Evolutionary conservation across 2,888 invertebrate species (phyloP).

Genomic region (Standfussiana lucernea): DNA sequence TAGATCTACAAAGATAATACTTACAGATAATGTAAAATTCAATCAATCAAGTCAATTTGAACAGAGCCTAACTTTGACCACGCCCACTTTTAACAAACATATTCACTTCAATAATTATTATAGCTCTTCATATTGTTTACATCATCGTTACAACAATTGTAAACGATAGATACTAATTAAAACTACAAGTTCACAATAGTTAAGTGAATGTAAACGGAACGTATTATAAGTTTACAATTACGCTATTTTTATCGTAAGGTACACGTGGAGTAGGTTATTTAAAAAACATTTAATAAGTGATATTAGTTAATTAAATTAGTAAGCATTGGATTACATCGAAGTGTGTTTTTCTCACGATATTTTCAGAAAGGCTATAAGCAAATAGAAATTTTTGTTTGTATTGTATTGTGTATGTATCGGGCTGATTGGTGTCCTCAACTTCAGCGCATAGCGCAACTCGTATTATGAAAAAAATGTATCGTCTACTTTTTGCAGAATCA

Average conservation of each 20-base stretch:
- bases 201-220: background rate
- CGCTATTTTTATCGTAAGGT: background rate
- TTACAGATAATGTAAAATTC: background rate
- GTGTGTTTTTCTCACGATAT: background rate
- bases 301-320: too few species aligned
- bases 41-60: background rate
- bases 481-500: background rate
- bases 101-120: background rate
- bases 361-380: background rate
- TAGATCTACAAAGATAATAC: background rate
- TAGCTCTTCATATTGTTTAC: constrained; percentile 5
- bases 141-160: constrained; percentile 2
- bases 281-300: too few species aligned
- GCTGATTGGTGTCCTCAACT: background rate
- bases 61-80: background rate
- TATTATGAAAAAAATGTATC: background rate
- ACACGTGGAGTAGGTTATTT: constrained; percentile 4
- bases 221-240: constrained; percentile 11
- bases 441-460: background rate
- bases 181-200: background rate
- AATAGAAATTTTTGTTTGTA: too few species aligned
- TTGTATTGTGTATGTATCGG: background rate
- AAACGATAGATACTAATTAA: background rate
- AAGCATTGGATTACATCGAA: too few species aligned
- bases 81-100: background rate